Evolutionary conservation across 1,140 invertebrate genomes (phyloP).

Genomic region (Magallana ariakensis): DNA sequence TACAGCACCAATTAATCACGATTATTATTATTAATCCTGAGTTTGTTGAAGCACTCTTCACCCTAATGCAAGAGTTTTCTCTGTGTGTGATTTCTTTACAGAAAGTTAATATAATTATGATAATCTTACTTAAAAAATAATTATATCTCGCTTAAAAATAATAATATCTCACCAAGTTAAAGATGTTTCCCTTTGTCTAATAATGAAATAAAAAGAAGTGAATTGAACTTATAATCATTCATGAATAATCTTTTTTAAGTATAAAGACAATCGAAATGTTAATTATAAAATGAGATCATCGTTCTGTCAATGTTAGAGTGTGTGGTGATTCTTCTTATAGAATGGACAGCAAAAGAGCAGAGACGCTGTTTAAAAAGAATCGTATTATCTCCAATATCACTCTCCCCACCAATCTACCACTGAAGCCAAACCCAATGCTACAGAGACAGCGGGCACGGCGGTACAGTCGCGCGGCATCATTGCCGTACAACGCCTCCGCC

Average conservation of each 20-base stretch:
- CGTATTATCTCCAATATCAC: background rate
- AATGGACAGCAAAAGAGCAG: slow-evolving; percentile 40
- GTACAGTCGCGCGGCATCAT: slow-evolving; percentile 19
- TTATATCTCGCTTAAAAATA: too few species aligned
- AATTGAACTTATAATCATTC: too few species aligned
- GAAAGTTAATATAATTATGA: too few species aligned
- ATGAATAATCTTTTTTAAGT: too few species aligned
- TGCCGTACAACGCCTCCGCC: slow-evolving; percentile 1
- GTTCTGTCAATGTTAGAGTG: too few species aligned
- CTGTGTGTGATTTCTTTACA: too few species aligned
- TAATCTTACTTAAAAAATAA: too few species aligned
- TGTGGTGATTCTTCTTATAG: slow-evolving; percentile 19
- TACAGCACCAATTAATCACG: slow-evolving; percentile 26
- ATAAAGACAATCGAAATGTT: too few species aligned
- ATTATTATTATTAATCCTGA: background rate
- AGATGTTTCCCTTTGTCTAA: too few species aligned
- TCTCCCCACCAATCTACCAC: background rate
- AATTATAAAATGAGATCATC: too few species aligned
- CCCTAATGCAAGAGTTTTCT: background rate
- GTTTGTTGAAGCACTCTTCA: background rate
- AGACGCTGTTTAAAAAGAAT: slow-evolving; percentile 30
- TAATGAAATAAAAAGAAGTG: too few species aligned
- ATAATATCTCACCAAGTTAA: too few species aligned
- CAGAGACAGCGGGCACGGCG: background rate
- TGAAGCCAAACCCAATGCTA: background rate